Evolutionary conservation across 2,113 vertebrate species (phyloP).

Genomic region (Empidonax traillii): DNA sequence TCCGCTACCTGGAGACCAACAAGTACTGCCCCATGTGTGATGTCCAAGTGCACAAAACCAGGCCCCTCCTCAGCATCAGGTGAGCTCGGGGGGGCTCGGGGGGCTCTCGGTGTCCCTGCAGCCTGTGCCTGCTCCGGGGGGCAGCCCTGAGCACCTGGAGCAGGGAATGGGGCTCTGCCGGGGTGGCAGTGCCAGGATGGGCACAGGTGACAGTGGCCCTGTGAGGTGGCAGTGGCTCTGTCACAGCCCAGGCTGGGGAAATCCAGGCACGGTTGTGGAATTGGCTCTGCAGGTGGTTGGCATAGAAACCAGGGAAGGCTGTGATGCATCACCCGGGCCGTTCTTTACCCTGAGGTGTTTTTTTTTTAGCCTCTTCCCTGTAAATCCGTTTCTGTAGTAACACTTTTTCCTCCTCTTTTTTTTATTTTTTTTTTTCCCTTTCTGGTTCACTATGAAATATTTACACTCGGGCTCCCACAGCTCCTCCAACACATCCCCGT

Average conservation of each 20-base stretch:
- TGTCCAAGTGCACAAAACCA: conserved; percentile 90
- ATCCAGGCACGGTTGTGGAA: neutral
- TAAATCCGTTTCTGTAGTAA: conserved; percentile 23
- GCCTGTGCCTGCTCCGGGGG: too few species aligned
- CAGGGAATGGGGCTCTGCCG: too few species aligned
- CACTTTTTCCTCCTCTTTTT: neutral
- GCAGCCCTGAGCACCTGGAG: too few species aligned
- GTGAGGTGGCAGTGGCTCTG: too few species aligned
- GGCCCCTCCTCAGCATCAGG: conserved; percentile 93
- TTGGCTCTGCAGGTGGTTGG: conserved; percentile 45
- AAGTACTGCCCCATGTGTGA: conserved; percentile 95
- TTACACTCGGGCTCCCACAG: neutral
- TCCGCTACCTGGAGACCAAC: conserved; percentile 93
- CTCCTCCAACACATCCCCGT: neutral
- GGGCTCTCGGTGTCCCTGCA: too few species aligned
- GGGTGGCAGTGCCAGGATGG: too few species aligned
- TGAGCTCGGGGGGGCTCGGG: too few species aligned
- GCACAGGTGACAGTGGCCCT: too few species aligned
- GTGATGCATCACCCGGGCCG: neutral
- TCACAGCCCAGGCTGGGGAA: too few species aligned
- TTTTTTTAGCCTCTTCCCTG: neutral
- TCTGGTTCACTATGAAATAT: conserved; percentile 1
- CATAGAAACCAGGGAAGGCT: conserved; percentile 37
- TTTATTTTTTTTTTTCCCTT: too few species aligned
- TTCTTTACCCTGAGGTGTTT: neutral